Evolutionary conservation across 2,797 vertebrate species (phyloP), one percentile per base, ranked within the genome.

Genomic region (Vireo griseus): DNA sequence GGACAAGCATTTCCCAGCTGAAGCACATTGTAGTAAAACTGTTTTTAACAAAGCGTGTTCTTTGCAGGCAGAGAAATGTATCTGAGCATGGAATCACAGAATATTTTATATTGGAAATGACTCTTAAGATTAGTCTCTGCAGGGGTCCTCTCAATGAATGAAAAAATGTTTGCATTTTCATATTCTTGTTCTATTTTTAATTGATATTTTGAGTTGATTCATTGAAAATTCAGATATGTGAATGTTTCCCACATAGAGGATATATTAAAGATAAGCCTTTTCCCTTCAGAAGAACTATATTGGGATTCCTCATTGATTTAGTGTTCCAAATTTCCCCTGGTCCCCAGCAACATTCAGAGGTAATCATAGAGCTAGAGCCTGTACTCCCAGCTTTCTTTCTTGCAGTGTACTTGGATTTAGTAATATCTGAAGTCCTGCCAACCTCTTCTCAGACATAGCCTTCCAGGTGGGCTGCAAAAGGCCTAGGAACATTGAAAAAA

Each of bases 1-100:
- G 9, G 28, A 7, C 16, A 51, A 52, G 18, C 31, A 59, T 66
- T 87, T 90, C 31, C 17, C 48, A 74, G 24, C 9, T 73, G 75
- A 76, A 73, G 9, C 40, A 62, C 10, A 12, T 28, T 54, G 11
- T 1, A 2, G 11, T 48, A 40, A 72, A 81, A 45, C 6, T 8
- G 31, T n/a, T 14, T 71, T 69, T 67, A 51, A 55, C 0, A 1
- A 77, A 63, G 14, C 2, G 13, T 7, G 2, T 51, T 17, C 14
- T 92, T 48, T 71, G 13, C 29, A 55, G 50, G 28, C n/a, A 63
- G 26, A 65, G 4, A 59, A 31, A 33, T 21, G 9, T 10, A 25
- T 62, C 21, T 80, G 48, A 40, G 39, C 11, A 16, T 1, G 21
- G 24, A 54, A 55, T 39, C 35, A 48, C 8, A 18, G 16, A 50